These are phyloP conservation scores for Cheiracanthium punctorium DNA, from an alignment of 2,888 invertebrate species.

Conservation along the genomic window DNA sequence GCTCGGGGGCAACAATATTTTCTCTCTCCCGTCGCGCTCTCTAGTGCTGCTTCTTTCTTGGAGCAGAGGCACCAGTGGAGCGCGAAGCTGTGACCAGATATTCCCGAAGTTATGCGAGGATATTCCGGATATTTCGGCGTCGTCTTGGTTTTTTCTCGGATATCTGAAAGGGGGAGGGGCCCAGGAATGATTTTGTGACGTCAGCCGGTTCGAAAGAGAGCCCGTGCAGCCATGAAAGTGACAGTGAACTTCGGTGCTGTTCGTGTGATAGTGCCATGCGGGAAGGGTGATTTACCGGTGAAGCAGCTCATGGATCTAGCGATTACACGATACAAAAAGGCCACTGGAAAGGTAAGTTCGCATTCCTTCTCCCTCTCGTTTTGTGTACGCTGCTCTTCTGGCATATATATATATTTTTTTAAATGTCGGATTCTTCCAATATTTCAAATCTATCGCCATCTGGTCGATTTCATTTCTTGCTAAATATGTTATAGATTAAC, in stretches of 20 bases:
- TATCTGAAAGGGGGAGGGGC: conserved; percentile 51
- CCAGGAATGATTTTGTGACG: conserved; percentile 45
- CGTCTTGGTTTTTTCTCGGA: background rate
- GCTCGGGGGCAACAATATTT: background rate
- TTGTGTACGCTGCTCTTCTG: no score
- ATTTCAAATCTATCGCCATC: no score
- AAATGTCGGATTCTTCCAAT: no score
- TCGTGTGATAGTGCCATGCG: conserved; percentile 96
- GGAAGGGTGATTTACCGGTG: conserved; percentile 92
- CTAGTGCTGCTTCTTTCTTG: background rate
- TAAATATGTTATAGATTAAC: no score
- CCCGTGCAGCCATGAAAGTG: conserved; percentile 88
- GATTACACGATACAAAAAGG: conserved; percentile 93
- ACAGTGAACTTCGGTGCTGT: conserved; percentile 97
- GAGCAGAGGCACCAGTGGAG: conserved; percentile 25
- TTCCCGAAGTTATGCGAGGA: conserved; percentile 53
- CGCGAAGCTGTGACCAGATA: conserved; percentile 38
- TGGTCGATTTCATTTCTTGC: no score
- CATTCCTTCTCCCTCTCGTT: no score
- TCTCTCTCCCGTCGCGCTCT: no score
- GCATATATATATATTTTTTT: no score
- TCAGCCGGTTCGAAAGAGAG: conserved; percentile 48
- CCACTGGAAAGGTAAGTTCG: conserved; percentile 92
- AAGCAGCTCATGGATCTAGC: conserved; percentile 94
- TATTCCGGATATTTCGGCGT: conserved; percentile 42